Conservation (phyloP, 2,888 invertebrate genomes). For the Zaprionus lineosus region DNA sequence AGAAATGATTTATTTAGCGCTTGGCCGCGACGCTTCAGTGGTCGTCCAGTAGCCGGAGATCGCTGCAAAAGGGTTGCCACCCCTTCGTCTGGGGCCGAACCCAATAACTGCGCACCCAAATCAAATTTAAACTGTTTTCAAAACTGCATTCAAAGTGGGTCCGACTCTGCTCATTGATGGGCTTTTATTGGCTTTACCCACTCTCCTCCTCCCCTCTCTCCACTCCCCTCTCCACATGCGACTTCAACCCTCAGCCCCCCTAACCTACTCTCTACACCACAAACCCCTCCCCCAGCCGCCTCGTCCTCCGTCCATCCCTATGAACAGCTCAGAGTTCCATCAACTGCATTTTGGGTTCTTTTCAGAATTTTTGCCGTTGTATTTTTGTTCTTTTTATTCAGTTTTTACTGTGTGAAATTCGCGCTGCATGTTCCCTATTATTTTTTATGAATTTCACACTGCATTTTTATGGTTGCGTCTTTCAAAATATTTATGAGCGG, state of each 20-base stretch:
- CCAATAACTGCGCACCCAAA: conserved; percentile 63
- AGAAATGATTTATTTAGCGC: conserved; percentile 83
- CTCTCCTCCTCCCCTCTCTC: conserved; percentile 10
- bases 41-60: conserved; percentile 46
- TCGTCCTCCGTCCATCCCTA: too few species aligned
- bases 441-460: conserved; percentile 71
- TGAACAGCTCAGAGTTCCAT: conserved; percentile 14
- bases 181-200: conserved; percentile 70
- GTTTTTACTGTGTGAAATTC: conserved; percentile 53
- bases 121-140: conserved; percentile 79
- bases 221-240: conserved; percentile 5
- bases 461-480: conserved; percentile 73
- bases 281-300: too few species aligned
- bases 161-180: conserved; percentile 66
- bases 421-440: conserved; percentile 45
- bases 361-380: conserved; percentile 26
- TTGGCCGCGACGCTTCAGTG: conserved; percentile 71
- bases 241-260: conserved; percentile 8
- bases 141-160: conserved; percentile 66
- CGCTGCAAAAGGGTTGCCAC: conserved; percentile 57
- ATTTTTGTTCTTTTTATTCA: conserved; percentile 5
- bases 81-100: conserved; percentile 22
- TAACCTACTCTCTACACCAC: neutral
- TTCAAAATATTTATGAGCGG: conserved; percentile 72
- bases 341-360: conserved; percentile 47